Conservation (phyloP, 1,140 invertebrate species). For the Trissolcus basalis region DNA sequence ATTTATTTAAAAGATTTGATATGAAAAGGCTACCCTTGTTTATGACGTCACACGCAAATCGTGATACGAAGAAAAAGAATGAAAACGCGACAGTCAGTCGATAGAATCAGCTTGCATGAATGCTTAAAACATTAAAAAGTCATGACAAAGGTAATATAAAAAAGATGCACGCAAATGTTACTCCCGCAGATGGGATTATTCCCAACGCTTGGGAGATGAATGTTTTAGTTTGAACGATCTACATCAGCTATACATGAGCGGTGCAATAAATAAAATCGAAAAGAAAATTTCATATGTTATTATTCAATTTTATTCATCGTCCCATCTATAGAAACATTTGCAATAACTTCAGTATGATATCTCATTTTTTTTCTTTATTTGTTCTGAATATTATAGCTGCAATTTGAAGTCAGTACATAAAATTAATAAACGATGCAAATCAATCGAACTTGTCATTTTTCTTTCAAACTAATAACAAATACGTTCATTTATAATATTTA, state of each 20-base stretch:
- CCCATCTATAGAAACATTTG: constrained; percentile 34
- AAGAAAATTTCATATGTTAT: too few relatives aligned
- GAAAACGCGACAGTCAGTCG: constrained; percentile 20
- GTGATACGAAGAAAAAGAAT: constrained; percentile 8
- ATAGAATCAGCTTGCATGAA: constrained; percentile 35
- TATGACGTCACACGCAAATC: constrained; percentile 25
- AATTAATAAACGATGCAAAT: too few relatives aligned
- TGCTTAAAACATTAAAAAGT: constrained; percentile 44
- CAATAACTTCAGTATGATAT: too few relatives aligned
- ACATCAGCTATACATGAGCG: constrained; percentile 12
- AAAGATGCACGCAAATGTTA: constrained; percentile 38
- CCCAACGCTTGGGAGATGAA: constrained; percentile 38
- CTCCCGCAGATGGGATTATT: constrained; percentile 37
- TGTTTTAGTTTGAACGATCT: constrained; percentile 30
- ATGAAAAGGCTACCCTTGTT: constrained; percentile 18
- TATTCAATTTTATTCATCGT: too few relatives aligned
- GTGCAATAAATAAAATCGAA: too few relatives aligned
- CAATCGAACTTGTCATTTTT: too few relatives aligned
- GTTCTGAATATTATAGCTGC: too few relatives aligned
- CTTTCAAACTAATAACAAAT: too few relatives aligned
- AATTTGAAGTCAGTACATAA: too few relatives aligned
- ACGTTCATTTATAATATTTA: too few relatives aligned
- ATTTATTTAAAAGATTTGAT: constrained; percentile 23
- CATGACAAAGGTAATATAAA: constrained; percentile 14
- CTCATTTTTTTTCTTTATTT: too few relatives aligned